Conservation (phyloP, 2,888 invertebrate genomes). For the Anodontia alba region DNA sequence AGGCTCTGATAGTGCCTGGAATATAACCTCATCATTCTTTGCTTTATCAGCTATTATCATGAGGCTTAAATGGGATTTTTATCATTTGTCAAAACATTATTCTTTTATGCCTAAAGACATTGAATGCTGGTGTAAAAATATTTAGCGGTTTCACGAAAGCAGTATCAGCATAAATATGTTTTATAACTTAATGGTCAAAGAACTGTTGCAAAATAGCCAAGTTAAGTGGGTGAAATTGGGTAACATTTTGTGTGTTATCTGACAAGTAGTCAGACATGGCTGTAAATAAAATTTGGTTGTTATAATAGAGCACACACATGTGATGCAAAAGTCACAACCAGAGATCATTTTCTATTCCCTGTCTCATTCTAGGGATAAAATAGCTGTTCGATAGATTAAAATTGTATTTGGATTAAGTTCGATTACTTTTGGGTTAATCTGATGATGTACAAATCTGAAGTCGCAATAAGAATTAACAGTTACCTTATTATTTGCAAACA, state of each 20-base stretch:
- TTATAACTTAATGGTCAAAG: neutral
- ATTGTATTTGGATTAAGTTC: constrained; percentile 24
- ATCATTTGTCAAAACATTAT: constrained; percentile 11
- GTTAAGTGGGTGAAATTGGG: constrained; percentile 13
- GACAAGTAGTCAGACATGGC: constrained; percentile 21
- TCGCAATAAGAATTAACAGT: neutral
- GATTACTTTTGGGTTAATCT: constrained; percentile 15
- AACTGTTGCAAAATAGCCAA: constrained; percentile 18
- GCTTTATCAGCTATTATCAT: constrained; percentile 16
- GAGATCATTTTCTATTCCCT: constrained; percentile 21
- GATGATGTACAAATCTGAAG: constrained; percentile 34
- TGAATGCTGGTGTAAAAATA: constrained; percentile 18
- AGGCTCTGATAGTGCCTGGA: constrained; percentile 23
- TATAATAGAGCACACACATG: constrained; percentile 22
- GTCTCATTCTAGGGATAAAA: constrained; percentile 21
- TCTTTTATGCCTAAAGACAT: constrained; percentile 23
- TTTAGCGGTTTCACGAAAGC: constrained; percentile 13
- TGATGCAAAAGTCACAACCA: constrained; percentile 30
- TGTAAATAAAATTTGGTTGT: constrained; percentile 23
- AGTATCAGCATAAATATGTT: constrained; percentile 23
- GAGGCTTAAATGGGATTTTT: constrained; percentile 12
- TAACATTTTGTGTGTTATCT: constrained; percentile 6
- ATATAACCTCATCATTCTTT: constrained; percentile 6
- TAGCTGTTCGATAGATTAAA: constrained; percentile 5
- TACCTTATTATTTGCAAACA: too few species aligned